Evolutionary conservation across 2,113 vertebrate species (phyloP).

Genomic region (Zapornia atra): DNA sequence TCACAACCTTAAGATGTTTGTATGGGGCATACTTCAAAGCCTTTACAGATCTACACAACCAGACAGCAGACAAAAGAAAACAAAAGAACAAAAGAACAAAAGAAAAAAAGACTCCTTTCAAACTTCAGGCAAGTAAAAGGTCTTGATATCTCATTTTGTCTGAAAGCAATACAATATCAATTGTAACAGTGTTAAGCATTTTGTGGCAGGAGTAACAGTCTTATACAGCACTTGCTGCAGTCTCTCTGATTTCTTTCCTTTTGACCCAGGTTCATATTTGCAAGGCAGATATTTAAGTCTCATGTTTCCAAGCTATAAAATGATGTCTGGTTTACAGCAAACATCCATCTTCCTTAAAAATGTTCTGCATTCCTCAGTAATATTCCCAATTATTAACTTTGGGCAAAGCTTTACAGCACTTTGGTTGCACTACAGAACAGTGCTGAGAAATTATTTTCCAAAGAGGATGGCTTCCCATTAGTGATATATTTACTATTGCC

Average conservation of each 20-base stretch:
- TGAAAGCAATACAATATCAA: background rate
- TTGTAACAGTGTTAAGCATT: background rate
- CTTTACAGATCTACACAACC: background rate
- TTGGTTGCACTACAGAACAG: background rate
- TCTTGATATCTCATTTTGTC: background rate
- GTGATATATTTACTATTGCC: background rate
- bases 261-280: background rate
- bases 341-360: background rate
- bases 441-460: background rate
- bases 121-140: background rate
- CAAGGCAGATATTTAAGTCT: background rate
- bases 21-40: background rate
- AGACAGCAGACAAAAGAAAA: background rate
- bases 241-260: background rate
- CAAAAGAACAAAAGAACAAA: background rate
- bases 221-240: background rate
- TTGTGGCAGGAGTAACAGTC: background rate
- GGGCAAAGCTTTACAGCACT: background rate
- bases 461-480: background rate
- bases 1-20: background rate
- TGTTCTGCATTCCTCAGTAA: background rate
- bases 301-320: background rate
- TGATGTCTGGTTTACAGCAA: background rate
- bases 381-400: background rate
- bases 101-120: background rate